These are phyloP conservation scores for Acanthornis magna DNA, from an alignment of 2,797 vertebrate genomes.

Conservation along the genomic window DNA sequence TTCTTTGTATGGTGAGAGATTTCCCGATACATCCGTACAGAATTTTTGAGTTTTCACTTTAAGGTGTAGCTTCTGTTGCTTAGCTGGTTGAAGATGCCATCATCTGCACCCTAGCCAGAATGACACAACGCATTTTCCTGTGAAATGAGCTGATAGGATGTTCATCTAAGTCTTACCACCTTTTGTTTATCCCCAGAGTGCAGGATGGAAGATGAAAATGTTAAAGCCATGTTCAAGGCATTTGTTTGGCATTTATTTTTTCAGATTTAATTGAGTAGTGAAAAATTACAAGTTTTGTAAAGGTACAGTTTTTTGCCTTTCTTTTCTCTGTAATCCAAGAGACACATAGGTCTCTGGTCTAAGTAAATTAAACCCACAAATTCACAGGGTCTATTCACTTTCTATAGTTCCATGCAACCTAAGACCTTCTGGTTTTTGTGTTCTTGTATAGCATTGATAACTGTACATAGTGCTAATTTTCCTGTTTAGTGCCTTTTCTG, in stretches of 20 bases:
- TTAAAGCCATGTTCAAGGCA: not conserved
- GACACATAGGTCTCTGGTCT: not conserved
- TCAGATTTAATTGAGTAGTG: not conserved
- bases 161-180: not conserved
- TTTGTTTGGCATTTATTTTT: not conserved
- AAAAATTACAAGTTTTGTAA: not conserved
- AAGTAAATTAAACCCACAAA: not conserved
- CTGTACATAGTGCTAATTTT: not conserved
- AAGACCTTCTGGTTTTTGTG: not conserved
- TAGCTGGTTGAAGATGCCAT: not conserved
- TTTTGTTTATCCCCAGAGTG: not conserved
- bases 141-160: not conserved
- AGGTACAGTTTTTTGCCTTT: not conserved
- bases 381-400: not conserved
- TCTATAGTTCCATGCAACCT: not conserved
- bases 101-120: not conserved
- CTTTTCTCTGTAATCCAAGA: not conserved
- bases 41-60: not conserved
- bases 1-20: not conserved
- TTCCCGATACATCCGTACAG: not conserved
- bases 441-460: not conserved
- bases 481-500: not conserved
- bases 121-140: not conserved
- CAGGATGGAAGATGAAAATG: not conserved
- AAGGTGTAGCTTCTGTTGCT: not conserved